A percentile compares a stretch with the other conserved stretches of the same genome.
Evolutionary conservation across 2,113 vertebrate species (phyloP).

Genomic region (Pedetes capensis): DNA sequence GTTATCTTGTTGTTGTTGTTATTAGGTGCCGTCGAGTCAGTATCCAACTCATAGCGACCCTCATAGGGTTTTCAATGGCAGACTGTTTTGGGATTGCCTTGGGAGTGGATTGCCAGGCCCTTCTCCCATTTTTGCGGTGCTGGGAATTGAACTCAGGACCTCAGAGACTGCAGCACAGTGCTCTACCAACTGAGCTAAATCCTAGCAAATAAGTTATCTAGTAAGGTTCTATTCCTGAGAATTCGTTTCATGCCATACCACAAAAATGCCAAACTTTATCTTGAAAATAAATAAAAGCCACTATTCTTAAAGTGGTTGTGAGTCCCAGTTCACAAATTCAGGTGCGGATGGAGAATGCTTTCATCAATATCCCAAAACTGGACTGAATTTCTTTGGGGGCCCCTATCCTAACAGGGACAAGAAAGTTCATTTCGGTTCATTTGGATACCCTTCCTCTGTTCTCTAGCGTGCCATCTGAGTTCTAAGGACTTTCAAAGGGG

Average conservation of each 20-base stretch:
- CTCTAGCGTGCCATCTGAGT: neutral
- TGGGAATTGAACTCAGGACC: no score
- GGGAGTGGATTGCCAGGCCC: no score
- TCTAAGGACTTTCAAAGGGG: neutral
- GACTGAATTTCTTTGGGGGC: neutral
- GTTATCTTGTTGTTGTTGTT: no score
- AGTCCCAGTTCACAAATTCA: neutral
- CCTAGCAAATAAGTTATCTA: neutral
- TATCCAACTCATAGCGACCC: no score
- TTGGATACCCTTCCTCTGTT: neutral
- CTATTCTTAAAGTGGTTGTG: neutral
- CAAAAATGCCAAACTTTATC: neutral
- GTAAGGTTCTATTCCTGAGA: neutral
- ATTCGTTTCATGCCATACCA: neutral
- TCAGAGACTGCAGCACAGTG: no score
- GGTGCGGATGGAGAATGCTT: neutral
- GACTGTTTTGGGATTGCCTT: no score
- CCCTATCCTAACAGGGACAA: neutral
- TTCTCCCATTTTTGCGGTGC: no score
- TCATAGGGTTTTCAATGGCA: no score
- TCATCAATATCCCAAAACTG: neutral
- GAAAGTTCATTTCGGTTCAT: neutral
- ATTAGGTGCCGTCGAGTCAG: no score
- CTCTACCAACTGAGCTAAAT: no score
- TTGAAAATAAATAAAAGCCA: neutral